A percentile compares a stretch with the other conserved stretches of the same genome.
phyloP scores from a whole-genome alignment of 2,113 vertebrate species.

The Pedetes capensis region DNA sequence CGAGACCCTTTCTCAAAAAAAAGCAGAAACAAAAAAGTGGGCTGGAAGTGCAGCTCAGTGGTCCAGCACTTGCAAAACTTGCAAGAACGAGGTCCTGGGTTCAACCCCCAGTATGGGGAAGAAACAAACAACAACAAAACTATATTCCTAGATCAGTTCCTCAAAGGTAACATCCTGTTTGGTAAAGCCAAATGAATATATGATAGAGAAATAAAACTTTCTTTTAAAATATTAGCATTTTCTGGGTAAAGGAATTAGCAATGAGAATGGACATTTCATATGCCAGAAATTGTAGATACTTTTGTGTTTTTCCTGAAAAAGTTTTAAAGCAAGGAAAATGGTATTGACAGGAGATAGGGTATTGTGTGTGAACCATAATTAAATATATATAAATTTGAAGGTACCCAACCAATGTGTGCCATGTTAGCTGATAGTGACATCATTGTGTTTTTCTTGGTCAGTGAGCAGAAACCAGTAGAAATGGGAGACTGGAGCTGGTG shows the following conservation, averaged over 20 bases:
- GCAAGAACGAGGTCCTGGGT: too few relatives aligned
- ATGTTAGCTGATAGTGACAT: slow-evolving; percentile 30
- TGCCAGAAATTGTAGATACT: neutral
- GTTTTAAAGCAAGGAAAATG: neutral
- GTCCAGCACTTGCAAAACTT: too few relatives aligned
- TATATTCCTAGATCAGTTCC: slow-evolving; percentile 4
- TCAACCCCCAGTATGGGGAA: too few relatives aligned
- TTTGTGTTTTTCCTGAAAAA: neutral
- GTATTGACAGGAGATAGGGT: neutral
- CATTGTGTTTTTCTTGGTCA: neutral
- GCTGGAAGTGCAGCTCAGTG: too few relatives aligned
- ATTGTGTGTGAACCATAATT: neutral
- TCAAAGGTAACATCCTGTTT: neutral
- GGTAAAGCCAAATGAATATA: slow-evolving; percentile 52
- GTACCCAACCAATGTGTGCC: slow-evolving; percentile 1
- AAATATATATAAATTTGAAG: slow-evolving; percentile 11
- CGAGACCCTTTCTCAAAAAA: too few relatives aligned
- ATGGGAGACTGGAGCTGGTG: slow-evolving; percentile 45
- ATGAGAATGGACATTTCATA: slow-evolving; percentile 39
- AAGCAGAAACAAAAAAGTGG: too few relatives aligned
- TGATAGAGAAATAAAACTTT: neutral
- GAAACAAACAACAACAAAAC: too few relatives aligned
- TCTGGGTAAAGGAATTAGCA: slow-evolving; percentile 11
- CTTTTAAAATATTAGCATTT: slow-evolving; percentile 27
- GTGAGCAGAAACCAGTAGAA: slow-evolving; percentile 38